Percentiles rank a stretch among this genome's conserved stretches.
Evolutionary conservation across 2,113 vertebrate genomes (phyloP).

Genomic region (Nothoprocta perdicaria): DNA sequence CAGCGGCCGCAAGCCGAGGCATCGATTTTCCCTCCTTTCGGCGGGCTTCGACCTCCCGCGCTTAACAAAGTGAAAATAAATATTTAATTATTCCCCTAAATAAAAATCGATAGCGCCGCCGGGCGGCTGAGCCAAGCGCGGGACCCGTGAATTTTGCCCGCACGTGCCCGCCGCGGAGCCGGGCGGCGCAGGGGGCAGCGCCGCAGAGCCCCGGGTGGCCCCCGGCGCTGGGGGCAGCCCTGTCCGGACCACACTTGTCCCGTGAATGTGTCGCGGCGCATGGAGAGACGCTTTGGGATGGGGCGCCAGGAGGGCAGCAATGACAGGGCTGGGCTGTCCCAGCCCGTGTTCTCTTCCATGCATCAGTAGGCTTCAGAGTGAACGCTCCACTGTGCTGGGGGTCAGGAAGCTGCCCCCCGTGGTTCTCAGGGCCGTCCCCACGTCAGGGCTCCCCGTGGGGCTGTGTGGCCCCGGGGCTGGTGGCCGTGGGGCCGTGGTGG

Average conservation of each 20-base stretch:
- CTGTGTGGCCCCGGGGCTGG: no score
- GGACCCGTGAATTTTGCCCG: conserved; percentile 44
- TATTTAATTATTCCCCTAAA: conserved; percentile 85
- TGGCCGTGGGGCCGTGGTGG: no score
- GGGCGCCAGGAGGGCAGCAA: neutral
- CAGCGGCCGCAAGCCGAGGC: conserved; percentile 33
- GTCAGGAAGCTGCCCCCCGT: neutral
- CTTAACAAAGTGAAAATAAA: conserved; percentile 88
- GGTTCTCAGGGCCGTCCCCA: no score
- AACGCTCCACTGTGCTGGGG: neutral
- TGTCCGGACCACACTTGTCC: no score
- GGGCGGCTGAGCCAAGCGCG: conserved; percentile 69
- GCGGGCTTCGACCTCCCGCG: conserved; percentile 71
- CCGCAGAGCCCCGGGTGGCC: neutral
- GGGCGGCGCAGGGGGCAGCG: neutral
- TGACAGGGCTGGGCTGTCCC: neutral
- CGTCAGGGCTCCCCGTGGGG: no score
- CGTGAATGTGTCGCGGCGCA: neutral
- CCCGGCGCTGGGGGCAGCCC: no score
- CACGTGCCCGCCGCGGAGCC: neutral
- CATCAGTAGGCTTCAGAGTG: neutral
- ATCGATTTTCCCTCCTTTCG: conserved; percentile 71
- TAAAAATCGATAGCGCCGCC: conserved; percentile 79
- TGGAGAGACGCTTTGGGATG: neutral
- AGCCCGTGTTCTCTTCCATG: accelerated